Evolutionary conservation across 2,888 invertebrate genomes (phyloP).

Genomic region (Catocala sponsa): DNA sequence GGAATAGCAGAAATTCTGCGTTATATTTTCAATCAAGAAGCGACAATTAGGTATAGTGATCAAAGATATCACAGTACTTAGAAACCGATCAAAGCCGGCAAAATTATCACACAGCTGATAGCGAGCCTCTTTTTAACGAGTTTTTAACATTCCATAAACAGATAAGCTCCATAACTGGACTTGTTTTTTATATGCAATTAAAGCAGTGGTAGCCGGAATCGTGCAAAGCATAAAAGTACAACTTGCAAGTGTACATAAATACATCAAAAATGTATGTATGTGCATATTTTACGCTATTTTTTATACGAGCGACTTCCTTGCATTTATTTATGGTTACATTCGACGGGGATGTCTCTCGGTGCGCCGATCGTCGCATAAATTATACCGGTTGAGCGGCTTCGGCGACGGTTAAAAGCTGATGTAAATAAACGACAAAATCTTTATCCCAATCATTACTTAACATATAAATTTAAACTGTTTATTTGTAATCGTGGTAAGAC

Average conservation of each 20-base stretch:
- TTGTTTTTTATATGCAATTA: conserved; percentile 25
- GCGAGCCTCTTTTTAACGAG: not conserved
- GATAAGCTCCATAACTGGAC: not conserved
- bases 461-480: conserved; percentile 45
- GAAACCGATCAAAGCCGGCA: too few species aligned
- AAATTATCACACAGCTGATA: too few species aligned
- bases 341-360: conserved; percentile 23
- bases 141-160: conserved; percentile 3
- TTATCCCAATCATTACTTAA: conserved; percentile 50
- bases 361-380: conserved; percentile 46
- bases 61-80: too few species aligned
- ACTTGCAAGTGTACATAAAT: conserved; percentile 26
- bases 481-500: conserved; percentile 41
- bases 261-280: conserved; percentile 46
- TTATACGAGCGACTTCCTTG: conserved; percentile 43
- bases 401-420: conserved; percentile 50
- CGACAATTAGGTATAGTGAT: too few species aligned
- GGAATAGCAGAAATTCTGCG: too few species aligned
- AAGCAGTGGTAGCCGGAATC: conserved; percentile 1
- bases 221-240: conserved; percentile 28
- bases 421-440: conserved; percentile 50
- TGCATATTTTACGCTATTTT: conserved; percentile 44
- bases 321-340: conserved; percentile 33
- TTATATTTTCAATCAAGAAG: too few species aligned
- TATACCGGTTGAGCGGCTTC: conserved; percentile 39